Percentiles rank a stretch among this genome's conserved stretches.
Evolutionary conservation across 2,113 vertebrate species (phyloP).

Genomic region (Odobenus rosmarus): DNA sequence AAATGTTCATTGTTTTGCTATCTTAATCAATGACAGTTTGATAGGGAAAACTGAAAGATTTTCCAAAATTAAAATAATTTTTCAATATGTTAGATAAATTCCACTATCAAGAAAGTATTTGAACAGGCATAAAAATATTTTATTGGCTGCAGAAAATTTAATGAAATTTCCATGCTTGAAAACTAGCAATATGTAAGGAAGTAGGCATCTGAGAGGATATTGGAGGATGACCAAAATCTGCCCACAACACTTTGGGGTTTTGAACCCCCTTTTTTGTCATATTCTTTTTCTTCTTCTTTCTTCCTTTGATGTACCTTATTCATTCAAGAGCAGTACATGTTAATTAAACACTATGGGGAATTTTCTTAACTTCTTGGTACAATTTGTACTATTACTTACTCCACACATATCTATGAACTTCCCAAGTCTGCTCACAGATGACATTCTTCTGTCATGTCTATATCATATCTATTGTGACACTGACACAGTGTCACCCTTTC

Average conservation of each 20-base stretch:
- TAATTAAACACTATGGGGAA: background rate
- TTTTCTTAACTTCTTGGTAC: background rate
- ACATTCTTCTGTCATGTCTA: background rate
- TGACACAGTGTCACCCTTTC: too few species aligned
- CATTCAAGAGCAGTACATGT: background rate
- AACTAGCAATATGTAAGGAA: slow-evolving; percentile 13
- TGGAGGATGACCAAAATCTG: background rate
- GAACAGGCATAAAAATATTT: slow-evolving; percentile 49
- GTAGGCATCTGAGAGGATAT: background rate
- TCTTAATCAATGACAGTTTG: slow-evolving; percentile 51
- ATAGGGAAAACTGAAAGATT: slow-evolving; percentile 57
- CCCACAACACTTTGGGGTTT: background rate
- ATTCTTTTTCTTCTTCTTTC: background rate
- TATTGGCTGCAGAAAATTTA: slow-evolving; percentile 44
- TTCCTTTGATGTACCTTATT: background rate
- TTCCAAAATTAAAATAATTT: slow-evolving; percentile 70
- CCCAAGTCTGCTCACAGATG: background rate
- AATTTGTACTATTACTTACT: background rate
- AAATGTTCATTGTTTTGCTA: slow-evolving; percentile 57
- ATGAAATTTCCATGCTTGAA: slow-evolving; percentile 55
- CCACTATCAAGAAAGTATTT: slow-evolving; percentile 47
- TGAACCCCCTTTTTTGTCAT: background rate
- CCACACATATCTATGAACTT: background rate
- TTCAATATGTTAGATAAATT: slow-evolving; percentile 63
- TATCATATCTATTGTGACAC: too few species aligned